phyloP scores from a whole-genome alignment of 2,113 vertebrate genomes.

The Nanorana parkeri region DNA sequence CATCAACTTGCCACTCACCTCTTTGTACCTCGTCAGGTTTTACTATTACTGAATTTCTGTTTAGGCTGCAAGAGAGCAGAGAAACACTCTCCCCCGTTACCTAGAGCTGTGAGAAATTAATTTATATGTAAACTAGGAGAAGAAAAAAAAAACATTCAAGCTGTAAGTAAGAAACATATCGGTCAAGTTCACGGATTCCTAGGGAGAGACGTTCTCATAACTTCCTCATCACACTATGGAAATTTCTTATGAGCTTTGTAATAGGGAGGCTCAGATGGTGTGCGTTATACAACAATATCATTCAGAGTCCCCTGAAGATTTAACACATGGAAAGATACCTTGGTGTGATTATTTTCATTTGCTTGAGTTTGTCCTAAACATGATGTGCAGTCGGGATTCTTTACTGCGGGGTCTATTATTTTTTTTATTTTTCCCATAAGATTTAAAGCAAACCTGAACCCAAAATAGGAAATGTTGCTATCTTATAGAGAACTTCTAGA shows the following conservation, averaged over 20 bases:
- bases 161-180: constrained; percentile 47
- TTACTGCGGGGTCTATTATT: too few relatives aligned
- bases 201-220: constrained; percentile 12
- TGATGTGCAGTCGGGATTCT: too few relatives aligned
- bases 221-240: constrained; percentile 47
- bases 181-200: constrained; percentile 4
- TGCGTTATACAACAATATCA: constrained; percentile 8
- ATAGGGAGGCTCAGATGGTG: constrained; percentile 5
- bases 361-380: too few relatives aligned
- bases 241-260: constrained; percentile 40
- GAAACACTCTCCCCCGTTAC: background rate
- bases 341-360: constrained; percentile 1
- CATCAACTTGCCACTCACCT: background rate
- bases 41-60: constrained; percentile 9
- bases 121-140: constrained; percentile 48
- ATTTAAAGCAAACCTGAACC: too few relatives aligned
- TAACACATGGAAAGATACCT: background rate
- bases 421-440: too few relatives aligned
- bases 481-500: too few relatives aligned
- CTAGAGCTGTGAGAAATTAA: constrained; percentile 39
- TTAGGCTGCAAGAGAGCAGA: constrained; percentile 1
- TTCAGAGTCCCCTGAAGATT: constrained; percentile 10
- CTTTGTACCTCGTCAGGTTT: constrained; percentile 5
- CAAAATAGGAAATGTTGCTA: too few relatives aligned
- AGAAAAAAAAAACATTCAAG: constrained; percentile 3